These are phyloP conservation scores for Cataglyphis rosenhaueri DNA, from an alignment of 2,888 invertebrate genomes.

Conservation along the genomic window DNA sequence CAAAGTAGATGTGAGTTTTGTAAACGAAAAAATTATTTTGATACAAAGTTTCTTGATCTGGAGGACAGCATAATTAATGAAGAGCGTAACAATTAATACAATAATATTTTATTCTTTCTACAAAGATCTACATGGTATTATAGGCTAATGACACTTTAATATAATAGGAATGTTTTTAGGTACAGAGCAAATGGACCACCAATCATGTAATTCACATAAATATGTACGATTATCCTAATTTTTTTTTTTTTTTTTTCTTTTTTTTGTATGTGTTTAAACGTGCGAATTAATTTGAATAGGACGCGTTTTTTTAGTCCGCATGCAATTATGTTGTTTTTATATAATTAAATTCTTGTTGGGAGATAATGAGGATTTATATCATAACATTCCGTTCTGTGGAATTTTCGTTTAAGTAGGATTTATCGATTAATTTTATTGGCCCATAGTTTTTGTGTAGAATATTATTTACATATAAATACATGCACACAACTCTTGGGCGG, in stretches of 20 bases:
- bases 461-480: constrained; percentile 82
- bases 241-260: too few relatives aligned
- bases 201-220: constrained; percentile 60
- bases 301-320: constrained; percentile 64
- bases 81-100: constrained; percentile 72
- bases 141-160: constrained; percentile 76
- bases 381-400: constrained; percentile 3
- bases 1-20: neutral
- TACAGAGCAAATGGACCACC: constrained; percentile 73
- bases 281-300: constrained; percentile 62
- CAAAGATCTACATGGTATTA: constrained; percentile 75
- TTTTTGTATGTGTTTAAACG: constrained; percentile 54
- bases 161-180: constrained; percentile 77
- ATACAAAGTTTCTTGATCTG: neutral
- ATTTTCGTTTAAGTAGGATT: constrained; percentile 17
- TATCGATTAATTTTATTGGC: constrained; percentile 58
- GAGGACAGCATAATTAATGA: constrained; percentile 59
- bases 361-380: neutral
- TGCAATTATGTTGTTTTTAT: constrained; percentile 39
- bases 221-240: constrained; percentile 64
- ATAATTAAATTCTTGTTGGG: constrained; percentile 5
- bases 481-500: constrained; percentile 63
- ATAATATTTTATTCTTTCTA: constrained; percentile 82
- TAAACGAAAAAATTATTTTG: neutral
- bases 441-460: constrained; percentile 66